These are phyloP conservation scores for Megaleporinus macrocephalus DNA, from an alignment of 2,113 vertebrate species.

Conservation along the genomic window DNA sequence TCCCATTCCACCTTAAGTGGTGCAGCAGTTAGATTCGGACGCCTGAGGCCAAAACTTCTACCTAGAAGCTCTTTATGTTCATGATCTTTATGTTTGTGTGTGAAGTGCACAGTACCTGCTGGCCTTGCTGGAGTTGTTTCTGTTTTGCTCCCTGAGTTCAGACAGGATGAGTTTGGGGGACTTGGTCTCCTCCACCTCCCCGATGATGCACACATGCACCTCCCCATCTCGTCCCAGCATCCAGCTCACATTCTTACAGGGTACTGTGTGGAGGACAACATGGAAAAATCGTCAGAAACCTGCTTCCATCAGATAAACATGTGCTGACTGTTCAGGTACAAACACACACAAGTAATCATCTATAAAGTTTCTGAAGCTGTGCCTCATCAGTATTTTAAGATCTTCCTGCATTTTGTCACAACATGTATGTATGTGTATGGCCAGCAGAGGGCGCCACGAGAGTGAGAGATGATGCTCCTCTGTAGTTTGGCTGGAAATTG, in stretches of 20 bases:
- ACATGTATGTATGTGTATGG: no score
- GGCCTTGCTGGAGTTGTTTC: background rate
- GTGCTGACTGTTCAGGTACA: no score
- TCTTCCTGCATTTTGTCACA: no score
- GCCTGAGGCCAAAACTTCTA: no score
- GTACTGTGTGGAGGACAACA: conserved; percentile 51
- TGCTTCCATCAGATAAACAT: background rate
- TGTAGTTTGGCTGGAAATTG: background rate
- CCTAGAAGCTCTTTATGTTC: no score
- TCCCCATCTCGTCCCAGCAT: conserved; percentile 77
- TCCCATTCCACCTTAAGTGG: no score
- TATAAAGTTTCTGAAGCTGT: no score
- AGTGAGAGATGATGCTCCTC: background rate
- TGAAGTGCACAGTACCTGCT: conserved; percentile 30
- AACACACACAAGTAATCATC: no score
- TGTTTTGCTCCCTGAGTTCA: conserved; percentile 64
- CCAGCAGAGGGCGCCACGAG: background rate
- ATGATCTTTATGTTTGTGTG: no score
- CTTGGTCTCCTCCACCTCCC: conserved; percentile 71
- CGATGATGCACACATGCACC: conserved; percentile 74
- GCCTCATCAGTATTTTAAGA: no score
- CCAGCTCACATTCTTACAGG: conserved; percentile 76
- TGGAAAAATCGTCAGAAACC: background rate
- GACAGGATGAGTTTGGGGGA: conserved; percentile 71
- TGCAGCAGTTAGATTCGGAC: no score